Evolutionary conservation across 2,888 invertebrate genomes (phyloP), one percentile per base, ranked within the genome.

Genomic region (Embidobia sp.): DNA sequence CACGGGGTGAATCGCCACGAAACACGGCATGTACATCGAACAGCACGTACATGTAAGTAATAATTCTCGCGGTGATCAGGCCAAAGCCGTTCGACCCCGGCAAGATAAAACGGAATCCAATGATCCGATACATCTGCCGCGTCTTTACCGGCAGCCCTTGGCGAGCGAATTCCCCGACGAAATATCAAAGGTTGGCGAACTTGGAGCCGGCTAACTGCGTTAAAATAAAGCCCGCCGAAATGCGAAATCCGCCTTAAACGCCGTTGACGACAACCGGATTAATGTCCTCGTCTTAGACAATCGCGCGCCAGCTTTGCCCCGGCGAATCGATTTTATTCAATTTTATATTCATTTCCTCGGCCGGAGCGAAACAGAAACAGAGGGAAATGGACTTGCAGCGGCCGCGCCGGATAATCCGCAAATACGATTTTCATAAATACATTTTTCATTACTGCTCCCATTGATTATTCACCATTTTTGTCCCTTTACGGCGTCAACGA

Each of bases 51-150:
- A 42, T 42, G 40, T 64, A 57, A 64, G 26, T 53, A 42, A 64
- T 64, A 64, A 64, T 64, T 64, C 35, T 53, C 48, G 40, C 7
- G 18, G 48, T 40, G 53, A 67, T 74, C 46, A 53, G 33, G 37
- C 3, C 3, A 37, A 74, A 33, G 18, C 55, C 61, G 61, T 74
- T 75, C 53, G 29, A n/a, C n/a, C 59, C 67, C 59, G 37, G 48
- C 26, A 63, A 63, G 75, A 69, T 69, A 55, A 75, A 75, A 75
- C 69, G 66, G 69, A 69, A 69, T 75, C 49, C 75, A 63, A 69
- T 75, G 75, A 75, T 63, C 55, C 75, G 55, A 75, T 69, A 75
- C 67, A 75, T 75, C 75, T 63, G 63, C 49, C 42, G 42, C 33
- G 67, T 70, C 69, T 69, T 70, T 76, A 69, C 57, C 64, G 67